A percentile compares a stretch with the other conserved stretches of the same genome.
Conservation (phyloP, 2,888 invertebrate genomes). For the Phortica okadai region DNA sequence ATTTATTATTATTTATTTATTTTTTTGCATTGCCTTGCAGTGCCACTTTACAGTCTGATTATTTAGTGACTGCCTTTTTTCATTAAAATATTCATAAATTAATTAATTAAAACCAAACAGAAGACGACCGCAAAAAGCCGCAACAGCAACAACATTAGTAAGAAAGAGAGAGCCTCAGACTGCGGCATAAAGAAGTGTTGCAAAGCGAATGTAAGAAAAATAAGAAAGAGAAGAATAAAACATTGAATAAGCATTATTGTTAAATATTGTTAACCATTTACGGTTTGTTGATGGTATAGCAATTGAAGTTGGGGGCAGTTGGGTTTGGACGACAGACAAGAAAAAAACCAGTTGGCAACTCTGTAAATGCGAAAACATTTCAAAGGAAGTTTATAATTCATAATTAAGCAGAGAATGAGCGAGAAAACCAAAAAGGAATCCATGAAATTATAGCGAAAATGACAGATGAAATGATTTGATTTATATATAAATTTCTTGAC, state of each 20-base stretch:
- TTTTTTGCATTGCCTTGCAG: background rate
- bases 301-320: background rate
- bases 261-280: slow-evolving; percentile 46
- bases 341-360: background rate
- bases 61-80: slow-evolving; percentile 49
- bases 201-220: slow-evolving; percentile 18
- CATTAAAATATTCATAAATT: slow-evolving; percentile 67
- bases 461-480: slow-evolving; percentile 33
- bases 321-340: too few species aligned
- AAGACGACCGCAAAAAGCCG: background rate
- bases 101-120: slow-evolving; percentile 61
- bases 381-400: slow-evolving; percentile 48
- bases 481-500: slow-evolving; percentile 11
- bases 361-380: background rate
- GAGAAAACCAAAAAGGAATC: slow-evolving; percentile 15
- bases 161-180: background rate
- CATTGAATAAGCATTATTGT: slow-evolving; percentile 65
- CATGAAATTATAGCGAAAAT: slow-evolving; percentile 6
- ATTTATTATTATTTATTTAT: background rate
- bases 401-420: slow-evolving; percentile 45
- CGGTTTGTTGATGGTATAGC: background rate
- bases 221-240: slow-evolving; percentile 48
- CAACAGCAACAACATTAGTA: too few species aligned
- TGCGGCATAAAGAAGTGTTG: background rate
- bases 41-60: background rate